Conservation (phyloP, 30 jellyfish, hydroid and myxozoan species). For the Aurelia coerulea region DNA sequence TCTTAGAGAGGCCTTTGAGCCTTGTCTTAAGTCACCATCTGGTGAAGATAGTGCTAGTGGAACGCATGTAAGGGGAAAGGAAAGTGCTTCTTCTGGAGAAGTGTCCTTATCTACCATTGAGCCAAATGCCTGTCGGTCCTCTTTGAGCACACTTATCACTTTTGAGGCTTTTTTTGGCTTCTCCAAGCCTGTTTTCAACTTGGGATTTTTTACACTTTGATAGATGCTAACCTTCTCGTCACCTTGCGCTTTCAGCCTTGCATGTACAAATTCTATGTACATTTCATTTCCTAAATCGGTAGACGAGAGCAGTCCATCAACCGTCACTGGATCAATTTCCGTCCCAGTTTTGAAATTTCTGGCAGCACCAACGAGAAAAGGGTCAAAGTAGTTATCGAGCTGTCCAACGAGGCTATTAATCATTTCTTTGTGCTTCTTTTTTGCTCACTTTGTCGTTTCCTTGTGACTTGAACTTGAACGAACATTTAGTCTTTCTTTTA, state of each 20-base stretch:
- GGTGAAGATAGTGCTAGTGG: conserved; percentile 58
- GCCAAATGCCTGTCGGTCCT: conserved; percentile 74
- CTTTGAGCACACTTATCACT: conserved; percentile 53
- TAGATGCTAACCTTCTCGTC: conserved; percentile 31
- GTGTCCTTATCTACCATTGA: conserved; percentile 56
- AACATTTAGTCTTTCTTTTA: conserved; percentile 9
- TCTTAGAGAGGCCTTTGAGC: conserved; percentile 46
- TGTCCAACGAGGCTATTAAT: conserved; percentile 45
- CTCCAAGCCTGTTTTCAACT: conserved; percentile 54
- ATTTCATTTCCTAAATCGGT: conserved; percentile 26
- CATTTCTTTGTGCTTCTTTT: conserved; percentile 38
- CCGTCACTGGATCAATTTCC: conserved; percentile 33
- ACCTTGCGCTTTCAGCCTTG: conserved; percentile 15
- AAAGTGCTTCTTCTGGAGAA: conserved; percentile 66
- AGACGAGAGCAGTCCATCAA: conserved; percentile 43
- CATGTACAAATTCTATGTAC: conserved; percentile 19
- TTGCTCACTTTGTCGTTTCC: conserved; percentile 46
- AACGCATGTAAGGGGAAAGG: conserved; percentile 46
- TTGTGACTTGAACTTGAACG: conserved; percentile 30
- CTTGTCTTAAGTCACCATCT: conserved; percentile 47
- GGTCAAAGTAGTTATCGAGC: conserved; percentile 58
- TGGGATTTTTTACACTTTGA: conserved; percentile 16
- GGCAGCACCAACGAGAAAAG: conserved; percentile 66
- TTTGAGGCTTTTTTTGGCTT: conserved; percentile 27
- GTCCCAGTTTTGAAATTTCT: conserved; percentile 65